Base-by-base conservation (phyloP, 2,888 invertebrate genomes). In the Campoplex capitator region DNA sequence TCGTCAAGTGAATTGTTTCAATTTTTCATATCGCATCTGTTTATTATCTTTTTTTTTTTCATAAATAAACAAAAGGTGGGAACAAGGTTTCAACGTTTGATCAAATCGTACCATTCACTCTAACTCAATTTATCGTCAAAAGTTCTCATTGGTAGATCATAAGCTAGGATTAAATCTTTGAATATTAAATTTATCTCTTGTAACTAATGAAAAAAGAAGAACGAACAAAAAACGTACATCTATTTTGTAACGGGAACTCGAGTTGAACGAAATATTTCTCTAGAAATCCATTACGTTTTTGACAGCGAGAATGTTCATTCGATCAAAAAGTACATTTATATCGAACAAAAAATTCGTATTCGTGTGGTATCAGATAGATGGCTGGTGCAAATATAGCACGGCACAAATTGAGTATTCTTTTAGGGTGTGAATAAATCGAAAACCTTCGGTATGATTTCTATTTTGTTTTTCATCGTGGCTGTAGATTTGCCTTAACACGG, bases 221-320 rank as follows among this genome's bases (percentile, higher is more conserved):
- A 38, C 45, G 23, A 67, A 77, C n/a, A 67, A 77, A 67, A 74
- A 74, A 78, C 54, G 68, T 74, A 74, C 80, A 83, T 83, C 83
- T 86, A 86, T 86, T 86, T 86, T 86, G 80, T 86, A 86, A 86
- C 83, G 78, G 80, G 81, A 73, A 80, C 83, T 83, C 56, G 76
- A 76, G 74, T 84, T 84, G 80, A 68, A 81, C 68, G 80, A 65
- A 83, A 83, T 86, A 86, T 86, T 83, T 83, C 65, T 81, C 73
- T 84, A 81, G 83, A 65, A 74, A 62, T 77, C 58, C 84, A 77
- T 77, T 48, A 74, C 73, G 38, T 51, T 51, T 73, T 73, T 48
- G 42, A 74, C 23, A 23, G 35, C 4, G 58, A 62, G 23, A 62
- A 32, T 32, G 62, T 62, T 62, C 62, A 23, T 62, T 62, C 28